These are phyloP conservation scores for Cataglyphis altisquamis DNA, from an alignment of 2,888 invertebrate genomes.

Conservation along the genomic window DNA sequence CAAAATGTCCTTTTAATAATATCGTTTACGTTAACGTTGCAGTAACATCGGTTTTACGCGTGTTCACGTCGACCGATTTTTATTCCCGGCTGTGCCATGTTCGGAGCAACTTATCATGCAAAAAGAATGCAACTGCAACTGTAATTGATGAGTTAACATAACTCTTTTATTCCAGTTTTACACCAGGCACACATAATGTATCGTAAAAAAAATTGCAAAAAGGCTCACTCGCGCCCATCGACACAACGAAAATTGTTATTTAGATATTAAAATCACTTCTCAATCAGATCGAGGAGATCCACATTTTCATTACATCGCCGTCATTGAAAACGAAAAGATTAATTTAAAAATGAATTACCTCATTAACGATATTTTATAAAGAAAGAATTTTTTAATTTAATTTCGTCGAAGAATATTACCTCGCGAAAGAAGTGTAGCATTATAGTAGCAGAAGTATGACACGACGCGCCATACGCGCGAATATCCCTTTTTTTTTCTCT, in stretches of 20 bases:
- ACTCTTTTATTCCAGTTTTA: conserved; percentile 6
- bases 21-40: conserved; percentile 36
- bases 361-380: not conserved
- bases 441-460: conserved; percentile 74
- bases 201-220: conserved; percentile 7
- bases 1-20: conserved; percentile 46
- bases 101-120: conserved; percentile 30
- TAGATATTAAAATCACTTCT: conserved; percentile 30
- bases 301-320: not conserved
- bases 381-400: not conserved
- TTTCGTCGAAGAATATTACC: conserved; percentile 69
- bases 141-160: conserved; percentile 7
- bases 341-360: not conserved
- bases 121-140: conserved; percentile 30
- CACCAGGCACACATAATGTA: conserved; percentile 17
- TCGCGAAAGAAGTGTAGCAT: conserved; percentile 79
- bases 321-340: not conserved
- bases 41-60: conserved; percentile 16
- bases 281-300: not conserved
- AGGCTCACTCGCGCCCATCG: not conserved
- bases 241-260: conserved; percentile 11
- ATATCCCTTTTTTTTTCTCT: not conserved
- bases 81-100: conserved; percentile 35
- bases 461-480: conserved; percentile 65
- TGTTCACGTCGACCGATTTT: conserved; percentile 36